These are phyloP conservation scores for Himalopsyche kuldschensis DNA, from an alignment of 2,888 invertebrate species.

Conservation along the genomic window DNA sequence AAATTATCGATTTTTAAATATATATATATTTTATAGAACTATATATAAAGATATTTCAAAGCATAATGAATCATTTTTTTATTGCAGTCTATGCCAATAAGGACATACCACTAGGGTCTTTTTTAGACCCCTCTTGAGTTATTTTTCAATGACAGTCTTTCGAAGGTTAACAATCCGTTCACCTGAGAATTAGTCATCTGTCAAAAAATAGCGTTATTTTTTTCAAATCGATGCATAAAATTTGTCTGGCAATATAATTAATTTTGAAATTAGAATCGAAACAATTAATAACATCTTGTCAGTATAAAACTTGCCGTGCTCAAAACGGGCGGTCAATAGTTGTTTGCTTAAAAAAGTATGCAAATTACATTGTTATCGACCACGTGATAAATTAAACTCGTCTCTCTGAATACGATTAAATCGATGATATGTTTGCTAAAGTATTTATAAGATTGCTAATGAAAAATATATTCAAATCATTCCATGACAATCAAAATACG, in stretches of 20 bases:
- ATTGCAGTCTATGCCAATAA: no score
- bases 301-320: not conserved
- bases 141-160: no score
- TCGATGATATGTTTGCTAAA: not conserved
- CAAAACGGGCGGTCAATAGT: not conserved
- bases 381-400: not conserved
- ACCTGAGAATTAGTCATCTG: no score
- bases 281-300: not conserved
- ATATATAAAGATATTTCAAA: no score
- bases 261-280: not conserved
- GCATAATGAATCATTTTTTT: no score
- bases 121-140: no score
- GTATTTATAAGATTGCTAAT: not conserved
- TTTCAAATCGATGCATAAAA: not conserved
- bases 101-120: no score
- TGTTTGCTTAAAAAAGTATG: not conserved
- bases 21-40: no score
- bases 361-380: not conserved
- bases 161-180: no score
- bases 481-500: no score
- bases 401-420: not conserved
- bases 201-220: no score
- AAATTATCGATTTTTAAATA: no score
- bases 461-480: not conserved
- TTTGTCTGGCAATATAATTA: not conserved